phyloP scores from a whole-genome alignment of 2,113 vertebrate genomes.

The Catharus fuscescens region DNA sequence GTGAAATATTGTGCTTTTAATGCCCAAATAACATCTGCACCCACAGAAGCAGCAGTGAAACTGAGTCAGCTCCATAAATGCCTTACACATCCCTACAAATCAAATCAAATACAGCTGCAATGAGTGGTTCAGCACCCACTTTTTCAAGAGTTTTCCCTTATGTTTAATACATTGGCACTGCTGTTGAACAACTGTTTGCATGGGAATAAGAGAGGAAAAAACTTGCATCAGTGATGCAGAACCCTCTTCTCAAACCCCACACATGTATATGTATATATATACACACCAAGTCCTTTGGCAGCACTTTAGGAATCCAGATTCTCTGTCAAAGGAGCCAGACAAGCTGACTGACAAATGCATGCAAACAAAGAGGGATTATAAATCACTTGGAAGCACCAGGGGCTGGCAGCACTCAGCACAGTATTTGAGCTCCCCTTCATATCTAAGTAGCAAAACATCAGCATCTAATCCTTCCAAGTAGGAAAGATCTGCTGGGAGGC shows the following conservation, averaged over 20 bases:
- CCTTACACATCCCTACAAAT: background rate
- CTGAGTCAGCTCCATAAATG: rapidly evolving
- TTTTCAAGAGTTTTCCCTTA: background rate
- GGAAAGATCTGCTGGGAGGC: background rate
- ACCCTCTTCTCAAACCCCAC: background rate
- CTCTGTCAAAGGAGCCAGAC: slow-evolving; percentile 2
- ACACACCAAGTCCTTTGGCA: background rate
- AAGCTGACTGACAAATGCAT: background rate
- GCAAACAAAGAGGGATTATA: background rate
- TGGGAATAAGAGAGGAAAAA: background rate
- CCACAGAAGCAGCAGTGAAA: background rate
- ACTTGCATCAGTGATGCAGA: background rate
- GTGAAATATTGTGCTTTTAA: background rate
- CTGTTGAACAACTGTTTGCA: background rate
- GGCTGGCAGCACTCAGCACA: slow-evolving; percentile 24
- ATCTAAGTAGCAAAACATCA: background rate
- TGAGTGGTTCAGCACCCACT: background rate
- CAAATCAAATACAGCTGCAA: background rate
- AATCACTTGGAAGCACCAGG: background rate
- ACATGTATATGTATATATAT: rapidly evolving
- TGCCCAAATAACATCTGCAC: background rate
- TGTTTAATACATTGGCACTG: background rate
- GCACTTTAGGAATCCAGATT: background rate
- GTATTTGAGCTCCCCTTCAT: background rate
- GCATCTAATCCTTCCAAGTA: background rate